phyloP scores from a whole-genome alignment of 2,113 vertebrate species.

The Limanda limanda region DNA sequence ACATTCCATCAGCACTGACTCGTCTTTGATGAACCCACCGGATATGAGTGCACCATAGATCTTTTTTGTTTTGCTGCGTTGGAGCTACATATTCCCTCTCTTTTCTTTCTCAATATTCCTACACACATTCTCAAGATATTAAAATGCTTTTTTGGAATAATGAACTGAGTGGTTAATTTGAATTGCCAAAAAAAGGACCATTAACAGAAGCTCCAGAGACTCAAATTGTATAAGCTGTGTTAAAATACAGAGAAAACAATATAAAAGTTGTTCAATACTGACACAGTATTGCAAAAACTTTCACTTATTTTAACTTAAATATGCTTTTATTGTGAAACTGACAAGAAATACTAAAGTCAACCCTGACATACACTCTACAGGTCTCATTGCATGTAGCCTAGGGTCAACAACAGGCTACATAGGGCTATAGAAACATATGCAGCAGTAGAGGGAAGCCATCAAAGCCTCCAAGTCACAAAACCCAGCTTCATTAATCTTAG shows the following conservation, averaged over 20 bases:
- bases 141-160: not conserved
- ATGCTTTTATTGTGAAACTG: not conserved
- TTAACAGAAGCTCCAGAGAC: not conserved
- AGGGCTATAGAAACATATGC: conserved; percentile 42
- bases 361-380: not conserved
- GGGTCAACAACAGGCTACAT: conserved; percentile 24
- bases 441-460: conserved; percentile 25
- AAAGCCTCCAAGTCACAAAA: conserved; percentile 50
- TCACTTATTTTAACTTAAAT: not conserved
- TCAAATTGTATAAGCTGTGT: not conserved
- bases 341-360: conserved; percentile 9
- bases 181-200: no score
- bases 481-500: conserved; percentile 72
- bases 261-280: not conserved
- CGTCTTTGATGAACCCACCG: conserved; percentile 7
- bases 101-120: not conserved
- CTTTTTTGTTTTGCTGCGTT: not conserved
- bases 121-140: not conserved
- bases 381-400: conserved; percentile 18
- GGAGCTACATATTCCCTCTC: not conserved
- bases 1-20: not conserved
- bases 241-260: not conserved
- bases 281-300: not conserved
- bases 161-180: not conserved
- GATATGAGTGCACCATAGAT: not conserved